Base-by-base conservation (phyloP, 92 coral and sea anemone species). In the Palythoa grandis region DNA sequence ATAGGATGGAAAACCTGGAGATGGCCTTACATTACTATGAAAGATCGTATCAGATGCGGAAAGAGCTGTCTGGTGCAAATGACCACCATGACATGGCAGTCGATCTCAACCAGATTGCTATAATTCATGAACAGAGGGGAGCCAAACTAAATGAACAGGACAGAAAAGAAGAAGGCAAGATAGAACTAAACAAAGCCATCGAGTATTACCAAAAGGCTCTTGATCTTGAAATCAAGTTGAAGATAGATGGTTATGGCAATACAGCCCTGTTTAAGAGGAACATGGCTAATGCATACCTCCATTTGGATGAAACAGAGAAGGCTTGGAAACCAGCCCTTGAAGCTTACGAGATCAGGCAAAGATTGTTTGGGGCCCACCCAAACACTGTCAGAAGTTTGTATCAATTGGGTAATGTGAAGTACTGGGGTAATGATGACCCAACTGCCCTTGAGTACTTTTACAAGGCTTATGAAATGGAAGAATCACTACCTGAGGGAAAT, bases 401-500 rank as follows among this genome's bases (percentile, higher is more conserved):
- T 78, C 83, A 89, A 69, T 79, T 35, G 40, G 96, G 91, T 15
- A 76, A 87, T 8, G 88, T 93, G 76, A 88, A 84, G 47, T 88
- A 86, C 38, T 87, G 82, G 88, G 70, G 87, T 2, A n/a, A 61
- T 29, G 90, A 89, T 22, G 0, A 15, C 11, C 29, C 74, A 24
- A 56, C 61, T 76, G 94, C 96, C 13, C 75, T 90, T 38, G 69
- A 91, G 63, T 52, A 56, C 39, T 87, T 89, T 25, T 82, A 75
- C n/a, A 13, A 87, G 52, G 94, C 94, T 0, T 84, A 90, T 88
- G 83, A 91, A 65, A 91, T 93, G 94, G 96, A 91, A 67, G 92
- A 93, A 35, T 38, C 70, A 24, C 86, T 91, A 16, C 72, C 87
- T 10, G 67, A 75, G 2, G 83, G 93, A 4, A 87, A 91, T 77